Base-by-base conservation (phyloP, 2,888 invertebrate species). In the Polymixis flavicincta region DNA sequence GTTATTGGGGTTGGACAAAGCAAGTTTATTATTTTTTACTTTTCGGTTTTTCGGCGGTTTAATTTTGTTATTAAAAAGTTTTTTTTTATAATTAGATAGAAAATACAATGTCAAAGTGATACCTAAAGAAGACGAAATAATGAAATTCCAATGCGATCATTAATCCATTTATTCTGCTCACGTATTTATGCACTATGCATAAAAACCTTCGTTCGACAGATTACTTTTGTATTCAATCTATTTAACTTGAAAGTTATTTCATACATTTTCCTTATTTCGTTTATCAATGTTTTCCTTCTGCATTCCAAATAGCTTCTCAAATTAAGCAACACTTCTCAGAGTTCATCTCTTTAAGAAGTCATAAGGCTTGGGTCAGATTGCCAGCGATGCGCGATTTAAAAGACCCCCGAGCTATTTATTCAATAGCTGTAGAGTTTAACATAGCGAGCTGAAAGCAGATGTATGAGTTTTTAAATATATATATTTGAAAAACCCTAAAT, bases 231-330 rank as follows among this genome's bases (percentile, higher is more conserved):
- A n/a, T 55, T 55, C 19, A 13, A 67, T 32, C 45, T 28, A 50
- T 50, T 61, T 28, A 52, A 55, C 45, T 65, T 48, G 14, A 42
- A 37, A 80, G n/a, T 73, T 63, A 71, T 59, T 22, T 57, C 22
- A 59, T 45, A 8, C 28, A n/a, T 57, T 80, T 77, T 67, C 45
- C 63, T 42, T 54, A 59, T 78, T 68, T 55, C 48, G 25, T 70
- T 63, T n/a, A 59, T 45, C 45, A 66, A 70, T 57, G 28, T 57
- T 65, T 65, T 66, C 45, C 32, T 48, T 81, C 22, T 55, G 54
- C 54, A 80, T 78, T 74, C 54, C 19, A 25, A 70, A 57, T 32
- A 63, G 45, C 52, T 70, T 69, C 76, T 37, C 32, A 32, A 74
- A 74, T 48, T 57, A 66, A 76, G 52, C 22, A 66, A 52, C 45